Conservation (phyloP, 1,140 invertebrate species). For the Lanistes nyassanus region DNA sequence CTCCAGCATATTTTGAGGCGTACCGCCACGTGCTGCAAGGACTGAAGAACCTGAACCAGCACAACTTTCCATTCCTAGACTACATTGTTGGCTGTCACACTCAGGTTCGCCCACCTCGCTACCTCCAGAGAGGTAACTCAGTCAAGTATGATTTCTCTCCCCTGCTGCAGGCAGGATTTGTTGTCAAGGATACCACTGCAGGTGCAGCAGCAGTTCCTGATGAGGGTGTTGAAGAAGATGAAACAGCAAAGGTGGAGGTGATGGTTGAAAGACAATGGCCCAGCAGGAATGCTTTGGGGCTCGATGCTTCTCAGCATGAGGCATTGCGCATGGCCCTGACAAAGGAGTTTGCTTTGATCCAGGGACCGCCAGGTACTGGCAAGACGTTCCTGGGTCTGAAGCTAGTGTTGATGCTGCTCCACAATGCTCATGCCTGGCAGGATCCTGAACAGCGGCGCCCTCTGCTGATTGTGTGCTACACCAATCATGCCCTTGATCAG, state of each 20-base stretch:
- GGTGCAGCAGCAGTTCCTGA: constrained; percentile 2
- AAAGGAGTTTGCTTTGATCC: constrained; percentile 75
- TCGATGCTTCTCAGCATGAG: constrained; percentile 67
- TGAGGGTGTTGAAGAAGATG: constrained; percentile 24
- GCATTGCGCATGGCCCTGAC: constrained; percentile 67
- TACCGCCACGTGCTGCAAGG: constrained; percentile 67
- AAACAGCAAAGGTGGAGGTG: constrained; percentile 18
- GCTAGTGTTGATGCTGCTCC: constrained; percentile 60
- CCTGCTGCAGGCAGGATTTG: constrained; percentile 37
- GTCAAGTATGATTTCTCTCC: constrained; percentile 43
- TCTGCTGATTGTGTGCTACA: constrained; percentile 84
- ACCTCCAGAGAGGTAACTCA: constrained; percentile 32
- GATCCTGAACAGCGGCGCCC: constrained; percentile 61
- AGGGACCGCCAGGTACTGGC: constrained; percentile 69
- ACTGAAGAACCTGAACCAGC: constrained; percentile 58
- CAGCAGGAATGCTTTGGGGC: constrained; percentile 40
- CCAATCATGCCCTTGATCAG: constrained; percentile 89
- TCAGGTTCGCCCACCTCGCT: constrained; percentile 42
- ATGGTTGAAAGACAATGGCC: constrained; percentile 48
- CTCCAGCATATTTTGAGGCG: constrained; percentile 69
- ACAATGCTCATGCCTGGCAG: constrained; percentile 56
- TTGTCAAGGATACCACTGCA: constrained; percentile 29
- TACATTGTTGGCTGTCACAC: constrained; percentile 52
- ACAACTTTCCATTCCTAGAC: constrained; percentile 63
- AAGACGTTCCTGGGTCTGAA: constrained; percentile 64